Evolutionary conservation across 2,113 vertebrate species (phyloP), one percentile per base, ranked within the genome.

Genomic region (Istiophorus platypterus): DNA sequence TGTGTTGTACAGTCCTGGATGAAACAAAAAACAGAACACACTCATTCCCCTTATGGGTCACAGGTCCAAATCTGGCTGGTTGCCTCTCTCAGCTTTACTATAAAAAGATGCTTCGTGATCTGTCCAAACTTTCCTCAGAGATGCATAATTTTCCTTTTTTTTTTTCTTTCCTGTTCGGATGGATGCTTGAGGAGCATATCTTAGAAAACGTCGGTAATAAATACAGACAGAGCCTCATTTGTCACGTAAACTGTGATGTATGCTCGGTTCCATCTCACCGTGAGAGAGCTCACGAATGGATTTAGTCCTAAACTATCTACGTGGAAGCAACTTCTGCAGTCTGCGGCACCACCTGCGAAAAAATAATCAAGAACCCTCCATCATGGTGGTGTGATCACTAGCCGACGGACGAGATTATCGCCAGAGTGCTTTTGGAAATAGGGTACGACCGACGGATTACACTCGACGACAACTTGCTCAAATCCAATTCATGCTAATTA

Each of bases 181-280:
- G 27, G 51, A n/a, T 1, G 77, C 82, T 72, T 57, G 31, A 80
- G 59, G 76, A 76, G 51, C 65, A 64, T 24, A 58, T 64, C 41
- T 20, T 9, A 45, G 58, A 58, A 80, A 76, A 83, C 77, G 42
- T 24, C 12, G 26, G 64, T 67, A 77, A 88, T 61, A 58, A 85
- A 81, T 13, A 29, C 27, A 71, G 85, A 88, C 59, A 67, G 78
- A 81, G 70, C 22, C 52, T 74, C 78, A 70, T 84, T 75, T 57
- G 59, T 84, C 85, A 75, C 58, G 71, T 69, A 51, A 71, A 75
- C 81, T 2, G 57, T 14, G 65, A 88, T 57, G 59, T 27, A 76
- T 72, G 65, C 24, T 34, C 1, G 63, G 20, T 22, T 71, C 52
- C 20, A 24, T 68, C 39, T 63, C 63, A 5, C 66, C 29, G 74